Percentiles rank a stretch among this genome's conserved stretches.
Evolutionary conservation across 2,888 invertebrate genomes (phyloP).

Genomic region (Plemyria rubiginata): DNA sequence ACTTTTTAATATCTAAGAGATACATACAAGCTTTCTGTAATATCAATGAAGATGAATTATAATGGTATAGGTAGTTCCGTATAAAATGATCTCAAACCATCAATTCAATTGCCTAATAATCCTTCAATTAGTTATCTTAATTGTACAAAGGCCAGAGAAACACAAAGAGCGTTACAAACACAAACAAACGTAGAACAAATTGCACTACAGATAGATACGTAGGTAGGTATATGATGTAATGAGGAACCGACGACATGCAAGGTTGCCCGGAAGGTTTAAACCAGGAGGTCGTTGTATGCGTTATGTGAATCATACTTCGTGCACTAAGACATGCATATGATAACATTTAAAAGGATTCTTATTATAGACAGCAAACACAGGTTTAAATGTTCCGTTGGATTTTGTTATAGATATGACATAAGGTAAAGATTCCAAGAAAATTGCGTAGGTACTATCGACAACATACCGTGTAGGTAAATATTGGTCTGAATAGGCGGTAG

Average conservation of each 20-base stretch:
- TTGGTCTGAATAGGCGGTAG: constrained; percentile 17
- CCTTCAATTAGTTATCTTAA: constrained; percentile 30
- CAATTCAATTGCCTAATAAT: constrained; percentile 24
- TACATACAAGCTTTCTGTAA: background rate
- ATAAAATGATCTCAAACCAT: constrained; percentile 3
- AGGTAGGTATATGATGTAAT: constrained; percentile 76
- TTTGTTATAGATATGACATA: constrained; percentile 20
- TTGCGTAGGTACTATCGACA: constrained; percentile 4
- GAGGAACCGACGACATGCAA: constrained; percentile 72
- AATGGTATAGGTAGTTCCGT: constrained; percentile 3
- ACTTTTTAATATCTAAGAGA: background rate
- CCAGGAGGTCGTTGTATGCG: constrained; percentile 67
- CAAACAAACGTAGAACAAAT: constrained; percentile 58
- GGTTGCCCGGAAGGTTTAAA: constrained; percentile 76
- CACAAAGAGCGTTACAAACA: constrained; percentile 64
- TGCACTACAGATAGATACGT: constrained; percentile 67
- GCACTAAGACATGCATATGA: constrained; percentile 23
- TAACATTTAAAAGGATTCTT: constrained; percentile 22
- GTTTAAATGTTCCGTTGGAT: constrained; percentile 21
- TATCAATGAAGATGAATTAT: background rate
- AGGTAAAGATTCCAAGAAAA: constrained; percentile 23
- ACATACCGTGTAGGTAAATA: constrained; percentile 30
- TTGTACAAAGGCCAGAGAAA: constrained; percentile 34
- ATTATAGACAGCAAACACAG: constrained; percentile 11
- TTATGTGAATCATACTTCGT: constrained; percentile 55